phyloP scores from a whole-genome alignment of 1,140 invertebrate species.

The Colletes gigas region DNA sequence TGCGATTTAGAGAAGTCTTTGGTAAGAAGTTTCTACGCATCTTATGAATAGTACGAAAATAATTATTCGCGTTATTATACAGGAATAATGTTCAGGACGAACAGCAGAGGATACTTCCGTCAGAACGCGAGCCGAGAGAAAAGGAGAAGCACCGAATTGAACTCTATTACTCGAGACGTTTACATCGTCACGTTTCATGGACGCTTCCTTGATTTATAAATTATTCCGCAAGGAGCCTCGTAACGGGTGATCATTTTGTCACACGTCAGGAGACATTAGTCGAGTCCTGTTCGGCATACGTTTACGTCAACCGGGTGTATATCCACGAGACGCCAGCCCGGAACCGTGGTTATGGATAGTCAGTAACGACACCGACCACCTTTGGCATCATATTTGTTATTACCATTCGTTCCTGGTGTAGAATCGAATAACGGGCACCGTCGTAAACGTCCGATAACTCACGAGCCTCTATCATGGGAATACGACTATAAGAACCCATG shows the following conservation, averaged over 20 bases:
- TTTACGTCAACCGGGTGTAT: not conserved
- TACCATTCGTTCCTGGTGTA: conserved; percentile 46
- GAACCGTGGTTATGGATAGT: conserved; percentile 34
- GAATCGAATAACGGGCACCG: conserved; percentile 63
- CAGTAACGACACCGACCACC: conserved; percentile 41
- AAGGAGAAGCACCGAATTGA: not conserved
- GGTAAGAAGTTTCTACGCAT: too few relatives aligned
- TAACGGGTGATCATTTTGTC: not conserved
- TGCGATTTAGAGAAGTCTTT: too few relatives aligned
- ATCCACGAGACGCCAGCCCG: not conserved
- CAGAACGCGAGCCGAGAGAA: not conserved
- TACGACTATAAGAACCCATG: conserved; percentile 31
- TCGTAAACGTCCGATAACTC: conserved; percentile 62
- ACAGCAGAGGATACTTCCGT: too few relatives aligned
- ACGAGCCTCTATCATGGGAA: conserved; percentile 32
- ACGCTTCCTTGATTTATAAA: not conserved
- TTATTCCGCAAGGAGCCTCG: not conserved
- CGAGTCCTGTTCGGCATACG: not conserved
- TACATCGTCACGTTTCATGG: not conserved
- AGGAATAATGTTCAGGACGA: too few relatives aligned
- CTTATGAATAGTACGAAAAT: too few relatives aligned
- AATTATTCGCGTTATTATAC: too few relatives aligned
- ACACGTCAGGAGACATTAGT: not conserved
- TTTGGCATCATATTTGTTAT: conserved; percentile 48
- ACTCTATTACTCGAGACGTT: not conserved